phyloP scores from a whole-genome alignment of 1,140 invertebrate species.

The Mercenaria mercenaria region DNA sequence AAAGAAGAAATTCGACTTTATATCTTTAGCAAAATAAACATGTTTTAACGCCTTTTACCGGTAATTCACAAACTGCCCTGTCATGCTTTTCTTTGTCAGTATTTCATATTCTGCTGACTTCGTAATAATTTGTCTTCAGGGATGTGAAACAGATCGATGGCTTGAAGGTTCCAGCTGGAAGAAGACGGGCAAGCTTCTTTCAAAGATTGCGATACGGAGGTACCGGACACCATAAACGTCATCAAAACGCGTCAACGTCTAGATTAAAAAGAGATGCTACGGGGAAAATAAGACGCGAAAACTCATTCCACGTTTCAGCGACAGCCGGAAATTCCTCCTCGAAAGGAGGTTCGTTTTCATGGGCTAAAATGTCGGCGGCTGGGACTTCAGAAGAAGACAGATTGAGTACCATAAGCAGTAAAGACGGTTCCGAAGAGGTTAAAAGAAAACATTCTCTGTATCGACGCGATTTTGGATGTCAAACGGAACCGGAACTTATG shows the following conservation, averaged over 20 bases:
- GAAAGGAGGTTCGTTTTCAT: constrained; percentile 64
- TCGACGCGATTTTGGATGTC: constrained; percentile 69
- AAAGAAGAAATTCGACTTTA: too few relatives aligned
- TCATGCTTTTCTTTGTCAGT: too few relatives aligned
- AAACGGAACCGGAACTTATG: constrained; percentile 69
- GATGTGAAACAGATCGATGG: constrained; percentile 54
- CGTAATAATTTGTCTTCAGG: too few relatives aligned
- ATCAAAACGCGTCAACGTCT: constrained; percentile 28
- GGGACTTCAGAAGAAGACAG: constrained; percentile 68
- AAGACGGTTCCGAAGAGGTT: constrained; percentile 65
- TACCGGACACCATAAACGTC: constrained; percentile 9
- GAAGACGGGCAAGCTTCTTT: constrained; percentile 48
- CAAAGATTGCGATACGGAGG: constrained; percentile 53
- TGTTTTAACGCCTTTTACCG: too few relatives aligned
- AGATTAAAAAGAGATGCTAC: constrained; percentile 59
- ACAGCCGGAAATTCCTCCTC: constrained; percentile 32
- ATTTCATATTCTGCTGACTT: too few relatives aligned
- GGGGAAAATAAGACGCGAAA: constrained; percentile 65
- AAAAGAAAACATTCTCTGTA: constrained; percentile 40
- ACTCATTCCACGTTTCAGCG: constrained; percentile 73
- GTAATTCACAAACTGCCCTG: too few relatives aligned
- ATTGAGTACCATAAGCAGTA: constrained; percentile 69
- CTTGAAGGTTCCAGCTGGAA: not conserved
- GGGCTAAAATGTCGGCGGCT: constrained; percentile 66
- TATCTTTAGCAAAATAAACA: too few relatives aligned